Percentiles rank a stretch among this genome's conserved stretches.
phyloP scores from a whole-genome alignment of 2,113 vertebrate genomes.

The Corythoichthys intestinalis region DNA sequence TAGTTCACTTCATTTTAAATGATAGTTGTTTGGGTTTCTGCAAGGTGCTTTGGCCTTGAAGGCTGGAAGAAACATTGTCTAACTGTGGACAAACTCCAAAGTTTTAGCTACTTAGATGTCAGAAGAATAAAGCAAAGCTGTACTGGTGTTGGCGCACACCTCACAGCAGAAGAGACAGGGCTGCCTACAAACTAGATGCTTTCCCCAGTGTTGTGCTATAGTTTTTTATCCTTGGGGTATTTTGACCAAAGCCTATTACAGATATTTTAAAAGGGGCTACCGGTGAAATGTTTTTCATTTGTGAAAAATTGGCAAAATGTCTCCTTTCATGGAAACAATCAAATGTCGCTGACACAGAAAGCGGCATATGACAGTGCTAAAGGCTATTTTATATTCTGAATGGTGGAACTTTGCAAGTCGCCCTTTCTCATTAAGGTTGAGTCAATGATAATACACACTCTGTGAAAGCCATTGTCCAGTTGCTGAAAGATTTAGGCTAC shows the following conservation, averaged over 20 bases:
- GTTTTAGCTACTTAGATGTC: background rate
- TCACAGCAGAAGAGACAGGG: background rate
- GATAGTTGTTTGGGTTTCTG: background rate
- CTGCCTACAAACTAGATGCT: background rate
- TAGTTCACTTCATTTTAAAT: background rate
- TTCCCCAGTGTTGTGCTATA: background rate
- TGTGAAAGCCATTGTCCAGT: background rate
- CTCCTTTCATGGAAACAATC: background rate
- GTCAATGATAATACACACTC: slow-evolving; percentile 21
- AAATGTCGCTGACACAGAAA: slow-evolving; percentile 49
- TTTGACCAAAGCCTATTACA: background rate
- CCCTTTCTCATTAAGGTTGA: slow-evolving; percentile 31
- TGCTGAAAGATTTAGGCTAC: too few relatives aligned
- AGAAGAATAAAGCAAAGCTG: background rate
- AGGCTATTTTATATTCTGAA: slow-evolving; percentile 61
- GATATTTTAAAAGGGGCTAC: background rate
- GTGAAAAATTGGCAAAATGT: background rate
- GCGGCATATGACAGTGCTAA: slow-evolving; percentile 56
- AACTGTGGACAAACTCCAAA: background rate
- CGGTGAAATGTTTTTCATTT: background rate
- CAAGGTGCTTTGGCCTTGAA: background rate
- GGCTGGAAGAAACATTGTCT: background rate
- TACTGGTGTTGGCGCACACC: background rate
- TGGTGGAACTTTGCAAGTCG: slow-evolving; percentile 36
- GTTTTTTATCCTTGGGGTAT: background rate